Conservation (phyloP, 2,113 vertebrate genomes). For the Periophthalmodon schlosseri region DNA sequence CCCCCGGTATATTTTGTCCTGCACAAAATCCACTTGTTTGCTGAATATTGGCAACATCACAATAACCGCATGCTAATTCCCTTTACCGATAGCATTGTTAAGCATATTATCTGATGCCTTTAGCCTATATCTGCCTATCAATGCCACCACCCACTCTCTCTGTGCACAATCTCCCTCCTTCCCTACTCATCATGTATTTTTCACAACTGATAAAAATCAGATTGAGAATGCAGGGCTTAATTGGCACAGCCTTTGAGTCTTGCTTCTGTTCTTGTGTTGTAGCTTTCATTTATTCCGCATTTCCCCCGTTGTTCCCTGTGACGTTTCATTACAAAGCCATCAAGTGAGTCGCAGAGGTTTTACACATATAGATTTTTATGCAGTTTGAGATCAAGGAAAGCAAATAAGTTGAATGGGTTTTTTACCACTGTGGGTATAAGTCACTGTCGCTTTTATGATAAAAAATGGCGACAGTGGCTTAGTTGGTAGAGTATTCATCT, state of each 20-base stretch:
- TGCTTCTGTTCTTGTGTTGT: constrained; percentile 1
- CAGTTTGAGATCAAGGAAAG: constrained; percentile 16
- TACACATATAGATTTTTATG: constrained; percentile 5
- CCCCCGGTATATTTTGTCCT: not conserved
- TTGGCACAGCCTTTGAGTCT: constrained; percentile 30
- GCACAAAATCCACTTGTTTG: too few relatives aligned
- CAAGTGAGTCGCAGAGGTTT: not conserved
- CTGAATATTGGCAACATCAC: too few relatives aligned
- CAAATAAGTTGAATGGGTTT: constrained; percentile 16
- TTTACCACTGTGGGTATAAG: not conserved
- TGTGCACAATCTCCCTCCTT: not conserved
- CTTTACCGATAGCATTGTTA: not conserved
- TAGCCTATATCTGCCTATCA: constrained; percentile 19
- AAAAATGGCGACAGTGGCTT: too few relatives aligned
- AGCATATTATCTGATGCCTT: constrained; percentile 9
- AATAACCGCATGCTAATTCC: not conserved
- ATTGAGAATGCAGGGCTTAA: constrained; percentile 38
- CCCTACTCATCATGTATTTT: constrained; percentile 4
- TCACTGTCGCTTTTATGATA: not conserved
- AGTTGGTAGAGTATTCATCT: too few relatives aligned
- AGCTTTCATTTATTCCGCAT: constrained; percentile 44
- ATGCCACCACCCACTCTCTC: constrained; percentile 17
- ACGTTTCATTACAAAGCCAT: constrained; percentile 31
- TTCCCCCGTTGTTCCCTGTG: constrained; percentile 31
- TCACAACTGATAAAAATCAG: constrained; percentile 25